Evolutionary conservation across 1,140 invertebrate species (phyloP), one percentile per base, ranked within the genome.

Genomic region (Drosophila nasuta): DNA sequence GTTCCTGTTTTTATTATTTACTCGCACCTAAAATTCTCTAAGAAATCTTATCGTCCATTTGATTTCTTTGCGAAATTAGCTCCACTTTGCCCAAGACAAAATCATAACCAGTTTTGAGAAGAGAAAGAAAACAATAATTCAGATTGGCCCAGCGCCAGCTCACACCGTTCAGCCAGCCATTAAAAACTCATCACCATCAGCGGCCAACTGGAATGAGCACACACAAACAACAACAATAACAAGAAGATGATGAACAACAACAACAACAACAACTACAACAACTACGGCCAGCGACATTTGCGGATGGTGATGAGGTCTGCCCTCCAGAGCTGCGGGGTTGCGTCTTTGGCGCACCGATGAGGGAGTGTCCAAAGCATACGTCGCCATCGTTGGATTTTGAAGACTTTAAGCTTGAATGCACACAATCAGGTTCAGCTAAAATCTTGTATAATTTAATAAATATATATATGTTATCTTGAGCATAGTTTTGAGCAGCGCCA

Each of bases 141-240:
- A 87, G 79, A 83, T 83, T 83, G 81, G 81, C 69, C 63, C 75
- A 77, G 60, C 64, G 78, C 63, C 79, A 72, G 60, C 62, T 46
- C 52, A 57, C 64, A 45, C 28, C 51, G 59, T 52, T 74, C 73
- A 58, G 81, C 82, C 82, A 62, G 83, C 83, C 83, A 88, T 88
- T 88, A 88, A 88, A 88, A 88, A 77, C 83, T 88, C 83, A 88
- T 88, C 83, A 88, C 73, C 80, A 82, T 60, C 71, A 69, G 65
- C 71, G 65, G 51, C 83, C 83, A 88, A 88, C 83, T 88, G 83
- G 83, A 88, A 87, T 83, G 77, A 77, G 70, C 83, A 76, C 71
- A 72, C 38, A 75, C 63, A 64, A 65, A 70, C 73, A 68, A 72
- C 51, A 68, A 72, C 51, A 69, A 48, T 28, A 46, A 38, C 11